Evolutionary conservation across 2,797 vertebrate species (phyloP).

Genomic region (Lacerta viridis): DNA sequence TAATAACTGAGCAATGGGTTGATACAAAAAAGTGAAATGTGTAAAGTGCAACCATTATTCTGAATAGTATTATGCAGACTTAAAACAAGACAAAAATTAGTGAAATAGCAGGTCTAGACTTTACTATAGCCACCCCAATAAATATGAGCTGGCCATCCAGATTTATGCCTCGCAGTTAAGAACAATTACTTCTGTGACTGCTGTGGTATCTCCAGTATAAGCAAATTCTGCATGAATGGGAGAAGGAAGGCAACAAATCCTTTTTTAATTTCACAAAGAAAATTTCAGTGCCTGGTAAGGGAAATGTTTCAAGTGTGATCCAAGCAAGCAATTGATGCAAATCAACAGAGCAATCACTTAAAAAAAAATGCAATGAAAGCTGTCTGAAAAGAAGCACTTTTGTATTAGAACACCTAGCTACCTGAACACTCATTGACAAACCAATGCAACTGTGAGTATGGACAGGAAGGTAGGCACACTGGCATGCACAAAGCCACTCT

Average conservation of each 20-base stretch:
- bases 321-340: neutral
- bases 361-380: neutral
- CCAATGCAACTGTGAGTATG: neutral
- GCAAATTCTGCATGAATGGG: neutral
- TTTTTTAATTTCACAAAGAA: neutral
- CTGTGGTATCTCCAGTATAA: neutral
- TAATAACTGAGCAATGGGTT: slow-evolving; percentile 53
- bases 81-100: slow-evolving; percentile 41
- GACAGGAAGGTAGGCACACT: neutral
- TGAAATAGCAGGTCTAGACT: slow-evolving; percentile 18
- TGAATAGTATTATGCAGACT: slow-evolving; percentile 29
- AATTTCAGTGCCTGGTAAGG: neutral
- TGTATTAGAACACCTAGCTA: neutral
- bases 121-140: slow-evolving; percentile 4
- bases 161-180: slow-evolving; percentile 4
- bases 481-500: neutral
- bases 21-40: slow-evolving; percentile 49
- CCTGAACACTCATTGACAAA: neutral
- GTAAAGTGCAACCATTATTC: slow-evolving; percentile 54
- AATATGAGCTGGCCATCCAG: slow-evolving; percentile 7
- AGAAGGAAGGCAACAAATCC: neutral
- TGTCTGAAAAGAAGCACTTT: neutral
- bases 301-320: neutral
- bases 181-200: neutral
- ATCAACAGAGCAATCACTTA: neutral